Conservation (phyloP, 2,888 invertebrate genomes). For the Troilus luridus region DNA sequence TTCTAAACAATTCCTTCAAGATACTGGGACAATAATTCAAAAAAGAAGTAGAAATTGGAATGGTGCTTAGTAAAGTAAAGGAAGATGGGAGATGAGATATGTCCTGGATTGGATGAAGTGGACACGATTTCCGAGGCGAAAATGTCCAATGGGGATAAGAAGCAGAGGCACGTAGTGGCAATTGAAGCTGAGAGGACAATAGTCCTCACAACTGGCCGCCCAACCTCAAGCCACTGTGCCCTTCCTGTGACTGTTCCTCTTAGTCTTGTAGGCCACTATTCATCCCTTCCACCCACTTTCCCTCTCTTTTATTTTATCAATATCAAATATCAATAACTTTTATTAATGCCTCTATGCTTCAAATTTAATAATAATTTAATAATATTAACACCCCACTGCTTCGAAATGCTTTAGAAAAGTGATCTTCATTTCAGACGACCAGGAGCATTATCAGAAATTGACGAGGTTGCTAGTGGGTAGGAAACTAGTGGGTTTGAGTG, state of each 20-base stretch:
- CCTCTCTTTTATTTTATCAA: no score
- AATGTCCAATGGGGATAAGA: background rate
- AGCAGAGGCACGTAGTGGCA: conserved; percentile 18
- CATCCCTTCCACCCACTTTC: background rate
- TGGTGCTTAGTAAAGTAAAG: background rate
- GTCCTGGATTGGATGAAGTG: background rate
- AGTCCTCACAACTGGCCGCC: background rate
- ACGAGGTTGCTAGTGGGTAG: no score
- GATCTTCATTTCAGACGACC: no score
- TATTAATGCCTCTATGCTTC: no score
- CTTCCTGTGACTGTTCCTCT: no score
- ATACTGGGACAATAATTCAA: background rate
- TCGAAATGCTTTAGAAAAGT: no score
- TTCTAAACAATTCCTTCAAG: background rate
- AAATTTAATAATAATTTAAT: no score
- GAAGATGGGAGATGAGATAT: background rate
- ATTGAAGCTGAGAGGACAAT: conserved; percentile 46
- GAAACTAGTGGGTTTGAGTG: no score
- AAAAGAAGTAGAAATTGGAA: background rate
- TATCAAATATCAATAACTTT: no score
- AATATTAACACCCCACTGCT: no score
- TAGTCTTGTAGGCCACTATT: background rate
- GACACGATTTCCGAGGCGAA: background rate
- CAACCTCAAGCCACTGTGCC: background rate
- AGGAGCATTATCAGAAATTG: no score